Base-by-base conservation (phyloP, 2,113 vertebrate genomes). In the Salvator merianae region DNA sequence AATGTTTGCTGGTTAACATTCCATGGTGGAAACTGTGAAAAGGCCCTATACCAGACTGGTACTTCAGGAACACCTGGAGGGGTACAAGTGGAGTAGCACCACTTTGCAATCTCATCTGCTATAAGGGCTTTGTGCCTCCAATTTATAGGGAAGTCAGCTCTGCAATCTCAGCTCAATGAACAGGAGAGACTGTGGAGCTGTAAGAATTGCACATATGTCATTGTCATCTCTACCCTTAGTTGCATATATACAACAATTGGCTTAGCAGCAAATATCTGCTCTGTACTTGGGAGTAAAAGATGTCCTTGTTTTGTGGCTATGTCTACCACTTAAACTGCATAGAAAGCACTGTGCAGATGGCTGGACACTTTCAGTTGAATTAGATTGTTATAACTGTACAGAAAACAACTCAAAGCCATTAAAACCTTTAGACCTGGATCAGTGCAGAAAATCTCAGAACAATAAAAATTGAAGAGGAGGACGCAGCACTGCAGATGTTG, bases 371-470 rank as follows among this genome's bases (percentile, higher is more conserved):
- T 26, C 18, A 72, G 18, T 76, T 68, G 76, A 36, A 30, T 40
- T 7, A 36, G 22, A 36, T 30, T 65, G 53, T 69, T 69, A 47
- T 50, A 32, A 50, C 12, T 53, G 2, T 30, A 43, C 62, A 83
- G n/a, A 83, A 76, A 76, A 36, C 81, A 50, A 20, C 32, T 66
- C 6, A 59, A 75, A 22, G 40, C 8, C 66, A 72, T n/a, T 59
- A 66, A 66, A 50, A 28, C 62, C 32, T 83, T 75, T 38, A 36
- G 55, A 75, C 14, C 72, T 65, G 40, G 59, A 83, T 83, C 38
- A 75, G 38, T 68, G 62, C 53, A 43, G 70, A 28, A 73, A 82
- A 80, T n/a, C 78, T 40, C 80, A 72, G 62, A 76, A 83, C 72
- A 66, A 65, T 36, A 43, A 68, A 68, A 66, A 76, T 62, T 53